These are phyloP conservation scores for Brevipalpus yothersi DNA, from an alignment of 1,140 invertebrate species.

Conservation along the genomic window DNA sequence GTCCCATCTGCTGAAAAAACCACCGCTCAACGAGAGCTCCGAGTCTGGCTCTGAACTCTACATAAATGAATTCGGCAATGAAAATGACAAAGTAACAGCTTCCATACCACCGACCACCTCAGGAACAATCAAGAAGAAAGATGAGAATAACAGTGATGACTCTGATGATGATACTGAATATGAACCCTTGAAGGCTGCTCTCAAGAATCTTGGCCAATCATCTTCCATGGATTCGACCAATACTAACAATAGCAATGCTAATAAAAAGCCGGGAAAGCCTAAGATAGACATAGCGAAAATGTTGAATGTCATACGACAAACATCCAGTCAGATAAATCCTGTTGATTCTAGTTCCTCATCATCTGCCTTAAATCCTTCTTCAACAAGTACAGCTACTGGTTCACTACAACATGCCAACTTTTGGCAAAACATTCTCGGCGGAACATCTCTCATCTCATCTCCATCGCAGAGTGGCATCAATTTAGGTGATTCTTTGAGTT, in stretches of 20 bases:
- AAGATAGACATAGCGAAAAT: constrained; percentile 9
- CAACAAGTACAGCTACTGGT: neutral
- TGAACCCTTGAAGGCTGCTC: neutral
- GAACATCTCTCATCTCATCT: neutral
- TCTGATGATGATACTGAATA: constrained; percentile 2
- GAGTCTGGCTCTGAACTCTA: neutral
- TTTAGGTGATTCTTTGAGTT: constrained; percentile 4
- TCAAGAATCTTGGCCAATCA: neutral
- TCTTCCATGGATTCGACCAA: neutral
- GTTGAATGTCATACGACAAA: constrained; percentile 5
- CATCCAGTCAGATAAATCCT: neutral
- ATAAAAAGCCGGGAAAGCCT: neutral
- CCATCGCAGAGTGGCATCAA: neutral
- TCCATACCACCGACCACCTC: too few relatives aligned
- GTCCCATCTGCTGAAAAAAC: neutral
- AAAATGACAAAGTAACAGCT: neutral
- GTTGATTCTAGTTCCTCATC: neutral
- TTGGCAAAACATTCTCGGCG: constrained; percentile 8
- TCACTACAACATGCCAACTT: constrained; percentile 1
- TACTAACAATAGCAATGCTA: neutral
- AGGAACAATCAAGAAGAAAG: too few relatives aligned
- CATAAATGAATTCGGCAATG: neutral
- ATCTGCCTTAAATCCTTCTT: neutral
- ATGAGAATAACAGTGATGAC: neutral
- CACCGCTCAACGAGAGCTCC: neutral